A percentile compares a stretch with the other conserved stretches of the same genome.
phyloP scores from a whole-genome alignment of 2,797 vertebrate genomes.

The Gobionotothen gibberifrons region DNA sequence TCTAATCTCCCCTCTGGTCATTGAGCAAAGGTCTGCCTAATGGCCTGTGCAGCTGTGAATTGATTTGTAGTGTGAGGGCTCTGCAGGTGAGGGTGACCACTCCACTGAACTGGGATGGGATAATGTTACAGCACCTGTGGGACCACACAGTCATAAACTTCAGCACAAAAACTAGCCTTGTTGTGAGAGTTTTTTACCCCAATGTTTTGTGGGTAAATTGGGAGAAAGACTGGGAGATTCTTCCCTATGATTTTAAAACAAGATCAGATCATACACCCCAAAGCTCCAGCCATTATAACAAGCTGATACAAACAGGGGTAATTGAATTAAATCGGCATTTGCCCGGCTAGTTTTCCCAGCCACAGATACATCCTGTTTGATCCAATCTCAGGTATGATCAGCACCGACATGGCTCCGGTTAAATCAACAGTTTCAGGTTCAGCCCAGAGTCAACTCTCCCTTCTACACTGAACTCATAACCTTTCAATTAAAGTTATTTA shows the following conservation, averaged over 20 bases:
- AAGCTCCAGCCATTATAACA: constrained; percentile 4
- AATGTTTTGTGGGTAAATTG: constrained; percentile 1
- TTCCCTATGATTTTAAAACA: neutral
- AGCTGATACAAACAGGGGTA: constrained; percentile 30
- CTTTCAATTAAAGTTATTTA: neutral
- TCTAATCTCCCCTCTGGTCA: constrained; percentile 5
- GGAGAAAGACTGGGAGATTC: neutral
- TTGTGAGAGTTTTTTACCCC: neutral
- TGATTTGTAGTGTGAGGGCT: constrained; percentile 47
- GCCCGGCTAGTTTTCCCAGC: constrained; percentile 21
- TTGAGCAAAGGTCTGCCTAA: constrained; percentile 33
- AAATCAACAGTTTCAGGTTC: constrained; percentile 42
- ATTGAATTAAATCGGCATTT: constrained; percentile 40
- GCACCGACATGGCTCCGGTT: constrained; percentile 22
- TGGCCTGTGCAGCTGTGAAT: constrained; percentile 59
- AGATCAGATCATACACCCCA: constrained; percentile 3
- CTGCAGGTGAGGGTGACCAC: constrained; percentile 57
- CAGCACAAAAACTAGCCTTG: neutral
- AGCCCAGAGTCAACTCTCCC: constrained; percentile 11
- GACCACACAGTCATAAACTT: constrained; percentile 38
- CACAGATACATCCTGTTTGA: constrained; percentile 56
- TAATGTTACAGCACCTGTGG: constrained; percentile 58
- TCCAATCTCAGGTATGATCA: constrained; percentile 49
- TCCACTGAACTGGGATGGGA: constrained; percentile 9
- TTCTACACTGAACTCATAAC: neutral